Evolutionary conservation across 2,797 vertebrate genomes (phyloP).

Genomic region (Allobates femoralis): DNA sequence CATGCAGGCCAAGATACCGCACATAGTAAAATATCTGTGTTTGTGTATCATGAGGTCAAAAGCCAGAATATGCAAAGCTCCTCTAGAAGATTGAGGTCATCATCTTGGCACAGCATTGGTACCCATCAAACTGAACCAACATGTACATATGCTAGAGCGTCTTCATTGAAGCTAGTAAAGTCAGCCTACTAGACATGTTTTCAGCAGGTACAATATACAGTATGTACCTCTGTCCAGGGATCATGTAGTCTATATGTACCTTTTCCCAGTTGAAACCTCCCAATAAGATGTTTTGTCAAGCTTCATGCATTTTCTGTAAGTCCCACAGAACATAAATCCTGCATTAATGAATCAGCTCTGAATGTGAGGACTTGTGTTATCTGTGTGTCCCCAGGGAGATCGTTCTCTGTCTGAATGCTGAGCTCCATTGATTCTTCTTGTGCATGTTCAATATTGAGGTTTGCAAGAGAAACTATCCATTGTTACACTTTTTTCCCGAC

Average conservation of each 20-base stretch:
- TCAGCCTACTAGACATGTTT: conserved; percentile 1
- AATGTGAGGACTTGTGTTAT: conserved; percentile 59
- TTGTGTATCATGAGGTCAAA: not conserved
- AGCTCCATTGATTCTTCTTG: conserved; percentile 62
- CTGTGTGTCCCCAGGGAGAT: conserved; percentile 56
- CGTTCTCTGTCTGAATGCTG: conserved; percentile 58
- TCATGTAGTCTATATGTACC: not conserved
- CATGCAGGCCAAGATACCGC: not conserved
- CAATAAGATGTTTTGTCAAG: conserved; percentile 38
- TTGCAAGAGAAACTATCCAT: conserved; percentile 62
- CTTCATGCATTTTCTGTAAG: conserved; percentile 36
- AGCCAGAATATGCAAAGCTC: not conserved
- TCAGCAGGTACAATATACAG: not conserved
- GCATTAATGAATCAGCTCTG: conserved; percentile 62
- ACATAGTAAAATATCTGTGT: not conserved
- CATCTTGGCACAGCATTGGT: not conserved
- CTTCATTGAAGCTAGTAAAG: not conserved
- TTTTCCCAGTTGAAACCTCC: conserved; percentile 28
- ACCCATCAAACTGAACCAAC: not conserved
- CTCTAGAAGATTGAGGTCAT: not conserved
- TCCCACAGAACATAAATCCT: conserved; percentile 60
- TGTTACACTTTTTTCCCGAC: conserved; percentile 52
- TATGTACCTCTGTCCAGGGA: conserved; percentile 10
- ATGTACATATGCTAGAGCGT: not conserved
- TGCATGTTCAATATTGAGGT: conserved; percentile 60